Conservation (phyloP, 2,113 vertebrate species). For the Brachyistius frenatus region DNA sequence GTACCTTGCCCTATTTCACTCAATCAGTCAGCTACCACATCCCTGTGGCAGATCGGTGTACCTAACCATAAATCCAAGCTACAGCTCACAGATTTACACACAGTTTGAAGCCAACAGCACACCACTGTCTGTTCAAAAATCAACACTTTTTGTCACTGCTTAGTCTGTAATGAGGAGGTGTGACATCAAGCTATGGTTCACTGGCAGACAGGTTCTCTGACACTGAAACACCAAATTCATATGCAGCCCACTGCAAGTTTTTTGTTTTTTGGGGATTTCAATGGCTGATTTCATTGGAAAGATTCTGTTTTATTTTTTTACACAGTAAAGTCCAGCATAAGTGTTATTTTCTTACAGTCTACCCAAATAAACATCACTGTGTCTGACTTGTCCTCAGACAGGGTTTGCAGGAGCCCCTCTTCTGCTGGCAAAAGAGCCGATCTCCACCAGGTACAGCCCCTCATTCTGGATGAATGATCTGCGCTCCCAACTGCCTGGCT, state of each 20-base stretch:
- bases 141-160: constrained; percentile 24
- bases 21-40: constrained; percentile 75
- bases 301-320: constrained; percentile 15
- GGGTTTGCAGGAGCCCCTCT: constrained; percentile 40
- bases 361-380: constrained; percentile 7
- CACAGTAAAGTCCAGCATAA: neutral
- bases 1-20: constrained; percentile 79
- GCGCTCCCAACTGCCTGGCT: constrained; percentile 73
- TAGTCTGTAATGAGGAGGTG: constrained; percentile 17
- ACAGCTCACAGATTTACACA: constrained; percentile 48
- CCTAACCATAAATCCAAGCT: constrained; percentile 57
- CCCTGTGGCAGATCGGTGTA: constrained; percentile 56
- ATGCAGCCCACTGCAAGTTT: neutral
- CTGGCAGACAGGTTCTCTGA: constrained; percentile 14
- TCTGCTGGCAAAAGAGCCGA: constrained; percentile 55
- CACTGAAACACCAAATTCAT: constrained; percentile 14
- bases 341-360: neutral
- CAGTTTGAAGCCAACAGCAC: constrained; percentile 38
- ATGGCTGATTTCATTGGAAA: constrained; percentile 3
- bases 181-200: neutral
- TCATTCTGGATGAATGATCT: constrained; percentile 83
- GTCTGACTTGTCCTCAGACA: constrained; percentile 17
- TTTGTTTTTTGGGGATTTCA: constrained; percentile 14
- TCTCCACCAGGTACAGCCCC: constrained; percentile 57
- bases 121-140: constrained; percentile 20